Base-by-base conservation (phyloP, 2,888 invertebrate genomes). In the Rhyacophila evoluta region DNA sequence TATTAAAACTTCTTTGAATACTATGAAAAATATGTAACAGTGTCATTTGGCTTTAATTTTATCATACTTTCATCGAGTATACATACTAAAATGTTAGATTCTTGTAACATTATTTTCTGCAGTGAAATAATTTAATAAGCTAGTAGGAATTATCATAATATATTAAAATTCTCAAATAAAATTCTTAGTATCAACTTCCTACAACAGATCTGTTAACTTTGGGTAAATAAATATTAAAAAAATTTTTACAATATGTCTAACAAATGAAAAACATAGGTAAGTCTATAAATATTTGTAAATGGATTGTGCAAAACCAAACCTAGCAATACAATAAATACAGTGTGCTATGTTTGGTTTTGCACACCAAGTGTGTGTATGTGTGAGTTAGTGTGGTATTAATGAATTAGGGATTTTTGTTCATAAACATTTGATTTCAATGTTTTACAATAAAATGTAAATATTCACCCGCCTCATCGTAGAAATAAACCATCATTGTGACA, bases 381-480 rank as follows among this genome's bases (percentile, higher is more conserved):
- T 55, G 29, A 6, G 55, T 55, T n/a, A n/a, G 55, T 41, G 55
- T 55, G 55, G 25, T 25, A 55, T 55, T 55, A 55, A 19, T 55
- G 25, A 55, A 55, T 55, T 55, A 55, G 25, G 55, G 55, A 55
- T 55, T 19, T 55, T 55, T 55, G 55, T 55, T 55, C 55, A 19
- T 55, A 55, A 25, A 55, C 70, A 78, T 68, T 78, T 29, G 72
- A 74, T 74, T 36, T 74, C 15, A 78, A 74, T 74, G 29, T 74
- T 72, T 70, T 68, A 55, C 11, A 19, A 79, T 72, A 55, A 72
- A 67, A 75, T 79, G 75, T 39, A 79, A 79, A 75, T 78, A 74
- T 68, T 79, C 79, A 79, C 79, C 79, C 79, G 79, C 39, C 79
- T 36, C 68, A 29, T 77, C 27, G 71, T 70, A 33, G 67, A 72